A percentile compares a stretch with the other conserved stretches of the same genome.
phyloP scores from a whole-genome alignment of 2,797 vertebrate genomes.

The Helarctos malayanus region DNA sequence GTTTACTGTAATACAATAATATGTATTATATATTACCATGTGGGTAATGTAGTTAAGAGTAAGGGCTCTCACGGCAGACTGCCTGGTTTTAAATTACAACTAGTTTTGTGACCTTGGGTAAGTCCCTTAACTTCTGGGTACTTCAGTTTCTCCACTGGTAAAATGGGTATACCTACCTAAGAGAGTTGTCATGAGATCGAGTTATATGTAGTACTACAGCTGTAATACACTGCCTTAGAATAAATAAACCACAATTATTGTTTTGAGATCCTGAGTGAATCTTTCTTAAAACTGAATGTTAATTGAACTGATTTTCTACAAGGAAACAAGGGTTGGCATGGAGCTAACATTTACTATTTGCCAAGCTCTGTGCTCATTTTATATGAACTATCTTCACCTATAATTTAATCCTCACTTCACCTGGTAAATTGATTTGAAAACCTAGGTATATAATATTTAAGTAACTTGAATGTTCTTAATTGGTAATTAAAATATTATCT shows the following conservation, averaged over 20 bases:
- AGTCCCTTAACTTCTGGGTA: neutral
- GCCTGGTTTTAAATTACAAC: neutral
- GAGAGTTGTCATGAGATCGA: neutral
- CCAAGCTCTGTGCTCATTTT: slow-evolving; percentile 42
- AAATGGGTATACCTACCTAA: slow-evolving; percentile 20
- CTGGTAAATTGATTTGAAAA: slow-evolving; percentile 54
- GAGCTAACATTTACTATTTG: neutral
- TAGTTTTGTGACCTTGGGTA: neutral
- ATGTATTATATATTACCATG: neutral
- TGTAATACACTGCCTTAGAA: neutral
- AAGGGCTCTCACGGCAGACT: neutral
- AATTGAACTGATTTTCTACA: slow-evolving; percentile 41
- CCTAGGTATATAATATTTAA: slow-evolving; percentile 12
- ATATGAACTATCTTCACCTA: neutral
- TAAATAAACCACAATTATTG: neutral
- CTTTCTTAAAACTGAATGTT: slow-evolving; percentile 47
- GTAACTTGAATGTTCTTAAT: slow-evolving; percentile 51
- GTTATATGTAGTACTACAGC: neutral
- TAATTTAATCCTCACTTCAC: slow-evolving; percentile 48
- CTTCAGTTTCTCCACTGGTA: slow-evolving; percentile 26
- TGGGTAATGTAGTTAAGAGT: neutral
- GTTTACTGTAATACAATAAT: neutral
- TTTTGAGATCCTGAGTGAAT: slow-evolving; percentile 16
- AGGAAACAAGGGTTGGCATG: neutral
- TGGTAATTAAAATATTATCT: slow-evolving; percentile 49